A percentile compares a stretch with the other conserved stretches of the same genome.
Conservation (phyloP, 2,888 invertebrate species). For the Melanostoma mellinum region DNA sequence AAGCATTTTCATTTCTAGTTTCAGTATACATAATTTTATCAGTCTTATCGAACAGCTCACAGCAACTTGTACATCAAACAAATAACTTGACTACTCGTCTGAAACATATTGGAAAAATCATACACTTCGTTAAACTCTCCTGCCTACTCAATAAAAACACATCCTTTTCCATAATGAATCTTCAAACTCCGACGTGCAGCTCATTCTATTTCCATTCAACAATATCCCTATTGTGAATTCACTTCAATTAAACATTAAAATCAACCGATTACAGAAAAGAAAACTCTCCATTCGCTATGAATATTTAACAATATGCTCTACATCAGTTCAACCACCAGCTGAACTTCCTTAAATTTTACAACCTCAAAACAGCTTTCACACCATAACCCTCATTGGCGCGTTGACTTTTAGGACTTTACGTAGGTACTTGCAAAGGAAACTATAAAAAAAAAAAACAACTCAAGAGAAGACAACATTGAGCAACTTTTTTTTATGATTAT, state of each 20-base stretch:
- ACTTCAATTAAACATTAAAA: neutral
- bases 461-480: slow-evolving; percentile 61
- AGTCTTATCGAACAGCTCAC: no score
- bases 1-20: no score
- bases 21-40: no score
- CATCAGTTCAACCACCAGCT: slow-evolving; percentile 34
- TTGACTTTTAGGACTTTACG: no score
- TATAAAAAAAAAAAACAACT: slow-evolving; percentile 11
- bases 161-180: no score
- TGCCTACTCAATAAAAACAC: no score
- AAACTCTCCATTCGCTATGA: neutral
- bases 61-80: no score
- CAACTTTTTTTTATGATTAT: slow-evolving; percentile 70
- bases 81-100: no score
- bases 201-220: no score
- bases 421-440: neutral
- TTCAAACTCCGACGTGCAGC: no score
- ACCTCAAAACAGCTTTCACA: slow-evolving; percentile 66
- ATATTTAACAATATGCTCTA: slow-evolving; percentile 52
- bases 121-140: no score
- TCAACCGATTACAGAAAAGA: neutral
- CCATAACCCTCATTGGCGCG: slow-evolving; percentile 49
- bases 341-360: slow-evolving; percentile 61
- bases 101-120: no score
- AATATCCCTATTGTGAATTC: neutral